Percentiles rank a stretch among this genome's conserved stretches.
These are phyloP conservation scores for Xiphorhynchus elegans DNA, from an alignment of 2,113 vertebrate genomes.

Conservation along the genomic window DNA sequence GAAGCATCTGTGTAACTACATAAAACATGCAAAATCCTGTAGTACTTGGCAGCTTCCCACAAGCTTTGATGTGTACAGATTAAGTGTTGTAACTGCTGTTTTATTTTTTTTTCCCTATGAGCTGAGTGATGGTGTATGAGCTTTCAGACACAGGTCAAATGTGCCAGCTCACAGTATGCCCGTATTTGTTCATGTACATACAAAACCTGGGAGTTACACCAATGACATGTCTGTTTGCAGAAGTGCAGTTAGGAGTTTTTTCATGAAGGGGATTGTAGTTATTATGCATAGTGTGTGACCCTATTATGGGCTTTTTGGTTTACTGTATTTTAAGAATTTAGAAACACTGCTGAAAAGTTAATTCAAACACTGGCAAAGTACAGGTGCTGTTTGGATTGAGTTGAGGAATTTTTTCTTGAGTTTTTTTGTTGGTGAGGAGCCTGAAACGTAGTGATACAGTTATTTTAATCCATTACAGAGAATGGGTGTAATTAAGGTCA, in stretches of 20 bases:
- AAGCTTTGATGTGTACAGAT: background rate
- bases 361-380: background rate
- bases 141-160: background rate
- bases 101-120: background rate
- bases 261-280: background rate
- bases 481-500: background rate
- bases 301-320: background rate
- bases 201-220: background rate
- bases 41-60: conserved; percentile 3
- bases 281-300: background rate
- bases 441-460: background rate
- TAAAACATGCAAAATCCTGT: conserved; percentile 16
- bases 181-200: background rate
- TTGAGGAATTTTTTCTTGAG: background rate
- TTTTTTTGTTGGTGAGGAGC: background rate
- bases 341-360: background rate
- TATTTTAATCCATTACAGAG: background rate
- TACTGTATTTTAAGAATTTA: background rate
- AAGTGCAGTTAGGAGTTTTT: background rate
- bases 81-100: background rate
- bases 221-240: background rate
- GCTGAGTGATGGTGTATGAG: background rate
- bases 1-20: background rate
- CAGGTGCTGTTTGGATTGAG: background rate
- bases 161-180: background rate